phyloP scores from a whole-genome alignment of 2,888 invertebrate species.

The Polyommatus iphigenia region DNA sequence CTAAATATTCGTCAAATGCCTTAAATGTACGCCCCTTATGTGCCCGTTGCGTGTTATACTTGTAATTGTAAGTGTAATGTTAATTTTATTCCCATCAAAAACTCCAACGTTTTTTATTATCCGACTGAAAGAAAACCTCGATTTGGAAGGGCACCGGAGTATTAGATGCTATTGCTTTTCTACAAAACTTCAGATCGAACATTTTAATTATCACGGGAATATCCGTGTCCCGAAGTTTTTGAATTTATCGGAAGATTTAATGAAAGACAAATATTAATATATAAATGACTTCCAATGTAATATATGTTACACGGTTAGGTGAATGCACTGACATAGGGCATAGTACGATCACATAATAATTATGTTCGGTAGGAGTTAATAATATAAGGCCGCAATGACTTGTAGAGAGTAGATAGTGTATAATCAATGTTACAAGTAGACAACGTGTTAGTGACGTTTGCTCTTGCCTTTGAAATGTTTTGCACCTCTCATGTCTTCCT shows the following conservation, averaged over 20 bases:
- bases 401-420: constrained; percentile 42
- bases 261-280: constrained; percentile 21
- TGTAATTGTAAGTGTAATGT: not conserved
- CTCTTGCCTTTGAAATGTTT: constrained; percentile 38
- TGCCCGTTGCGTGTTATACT: not conserved
- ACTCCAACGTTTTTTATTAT: not conserved
- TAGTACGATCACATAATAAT: constrained; percentile 3
- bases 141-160: not conserved
- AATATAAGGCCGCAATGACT: constrained; percentile 31
- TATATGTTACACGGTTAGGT: constrained; percentile 27
- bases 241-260: not conserved
- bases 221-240: not conserved
- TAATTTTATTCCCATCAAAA: not conserved
- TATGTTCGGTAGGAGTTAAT: constrained; percentile 26
- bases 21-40: constrained; percentile 5
- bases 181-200: not conserved
- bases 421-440: constrained; percentile 39
- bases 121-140: not conserved
- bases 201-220: not conserved
- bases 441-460: constrained; percentile 35
- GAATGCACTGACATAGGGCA: constrained; percentile 26
- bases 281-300: constrained; percentile 21
- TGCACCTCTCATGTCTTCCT: constrained; percentile 32
- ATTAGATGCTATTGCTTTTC: not conserved
- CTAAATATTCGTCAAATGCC: not conserved